Conservation (phyloP, 2,888 invertebrate genomes). For the Eupsilia transversa region DNA sequence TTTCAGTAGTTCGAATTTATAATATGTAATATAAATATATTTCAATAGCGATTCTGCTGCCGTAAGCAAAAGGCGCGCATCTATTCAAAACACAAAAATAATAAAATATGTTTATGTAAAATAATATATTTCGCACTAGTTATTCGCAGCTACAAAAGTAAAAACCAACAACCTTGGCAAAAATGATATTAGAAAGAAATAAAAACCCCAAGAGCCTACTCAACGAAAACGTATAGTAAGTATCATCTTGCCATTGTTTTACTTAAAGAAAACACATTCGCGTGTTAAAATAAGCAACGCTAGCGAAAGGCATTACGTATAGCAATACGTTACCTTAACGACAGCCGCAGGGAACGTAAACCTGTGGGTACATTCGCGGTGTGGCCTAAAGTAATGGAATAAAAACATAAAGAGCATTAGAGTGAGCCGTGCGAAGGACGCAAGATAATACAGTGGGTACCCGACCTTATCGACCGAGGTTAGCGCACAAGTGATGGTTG, state of each 20-base stretch:
- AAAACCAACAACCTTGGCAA: background rate
- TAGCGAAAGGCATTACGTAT: conserved; percentile 71
- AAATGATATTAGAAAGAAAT: conserved; percentile 28
- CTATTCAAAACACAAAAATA: background rate
- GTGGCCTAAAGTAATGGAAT: conserved; percentile 83
- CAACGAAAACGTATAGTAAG: conserved; percentile 33
- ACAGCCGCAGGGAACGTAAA: conserved; percentile 73
- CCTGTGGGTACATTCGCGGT: conserved; percentile 70
- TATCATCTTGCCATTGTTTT: conserved; percentile 56
- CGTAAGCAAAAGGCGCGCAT: background rate
- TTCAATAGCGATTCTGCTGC: background rate
- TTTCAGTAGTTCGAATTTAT: background rate
- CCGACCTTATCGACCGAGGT: conserved; percentile 68
- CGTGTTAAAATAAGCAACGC: conserved; percentile 68
- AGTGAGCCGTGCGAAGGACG: conserved; percentile 73
- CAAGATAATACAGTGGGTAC: conserved; percentile 72
- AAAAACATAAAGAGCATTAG: conserved; percentile 85
- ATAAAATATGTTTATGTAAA: background rate
- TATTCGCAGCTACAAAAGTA: background rate
- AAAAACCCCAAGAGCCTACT: conserved; percentile 24
- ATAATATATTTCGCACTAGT: background rate
- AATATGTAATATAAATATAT: too few species aligned
- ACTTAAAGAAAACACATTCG: conserved; percentile 64
- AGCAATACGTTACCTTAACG: conserved; percentile 78
- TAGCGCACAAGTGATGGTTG: conserved; percentile 70